These are phyloP conservation scores for Byasa hedistus DNA, from an alignment of 2,888 invertebrate species.

Conservation along the genomic window DNA sequence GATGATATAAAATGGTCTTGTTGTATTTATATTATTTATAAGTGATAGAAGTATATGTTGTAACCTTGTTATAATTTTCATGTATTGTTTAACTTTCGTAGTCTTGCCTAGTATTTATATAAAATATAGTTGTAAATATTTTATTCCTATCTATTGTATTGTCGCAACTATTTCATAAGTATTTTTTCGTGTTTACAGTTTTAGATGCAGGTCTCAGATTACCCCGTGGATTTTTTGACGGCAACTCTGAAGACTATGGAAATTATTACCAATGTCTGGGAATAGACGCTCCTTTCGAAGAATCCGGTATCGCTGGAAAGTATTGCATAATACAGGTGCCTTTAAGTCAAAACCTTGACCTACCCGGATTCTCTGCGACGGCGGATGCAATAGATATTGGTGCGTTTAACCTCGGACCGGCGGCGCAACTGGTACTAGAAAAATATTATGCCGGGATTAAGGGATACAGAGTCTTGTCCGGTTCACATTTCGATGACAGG, in stretches of 20 bases:
- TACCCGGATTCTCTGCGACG: conserved; percentile 30
- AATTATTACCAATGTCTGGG: conserved; percentile 49
- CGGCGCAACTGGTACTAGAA: conserved; percentile 13
- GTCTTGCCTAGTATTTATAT: too few species aligned
- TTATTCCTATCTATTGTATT: too few species aligned
- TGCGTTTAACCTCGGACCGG: conserved; percentile 19
- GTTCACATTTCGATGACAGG: conserved; percentile 20
- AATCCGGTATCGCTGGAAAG: conserved; percentile 46
- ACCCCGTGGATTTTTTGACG: conserved; percentile 44
- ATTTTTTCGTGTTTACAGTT: conserved; percentile 35
- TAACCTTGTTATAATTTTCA: too few species aligned
- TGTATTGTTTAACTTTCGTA: too few species aligned
- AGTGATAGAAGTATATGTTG: too few species aligned
- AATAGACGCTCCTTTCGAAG: conserved; percentile 38
- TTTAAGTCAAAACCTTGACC: conserved; percentile 37
- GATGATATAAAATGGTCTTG: too few species aligned
- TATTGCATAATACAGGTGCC: conserved; percentile 49
- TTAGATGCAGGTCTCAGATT: conserved; percentile 45
- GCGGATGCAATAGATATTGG: conserved; percentile 5
- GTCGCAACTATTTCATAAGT: too few species aligned
- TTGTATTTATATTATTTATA: too few species aligned
- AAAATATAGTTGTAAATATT: too few species aligned
- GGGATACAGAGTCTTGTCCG: conserved; percentile 12
- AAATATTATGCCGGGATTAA: conserved; percentile 7
- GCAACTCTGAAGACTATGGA: conserved; percentile 44